Percentiles rank a stretch among this genome's conserved stretches.
phyloP scores from a whole-genome alignment of 2,113 vertebrate genomes.

The Pseudorasbora parva region DNA sequence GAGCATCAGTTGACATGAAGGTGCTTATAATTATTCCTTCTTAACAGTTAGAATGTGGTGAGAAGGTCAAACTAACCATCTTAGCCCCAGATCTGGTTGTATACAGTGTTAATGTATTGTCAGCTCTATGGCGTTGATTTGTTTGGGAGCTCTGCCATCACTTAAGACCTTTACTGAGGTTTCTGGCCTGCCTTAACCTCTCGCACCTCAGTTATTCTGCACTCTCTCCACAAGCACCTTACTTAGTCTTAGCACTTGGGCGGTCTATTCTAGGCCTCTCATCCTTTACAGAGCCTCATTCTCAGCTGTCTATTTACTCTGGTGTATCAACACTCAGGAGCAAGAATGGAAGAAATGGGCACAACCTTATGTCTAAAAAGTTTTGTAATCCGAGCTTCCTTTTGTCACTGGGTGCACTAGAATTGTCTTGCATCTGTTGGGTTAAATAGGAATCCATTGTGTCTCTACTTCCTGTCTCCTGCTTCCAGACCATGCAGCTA shows the following conservation, averaged over 20 bases:
- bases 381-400: slow-evolving; percentile 51
- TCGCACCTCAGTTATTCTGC: slow-evolving; percentile 1
- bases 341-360: slow-evolving; percentile 36
- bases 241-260: slow-evolving; percentile 49
- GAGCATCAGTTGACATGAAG: neutral
- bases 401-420: slow-evolving; percentile 46
- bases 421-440: slow-evolving; percentile 41
- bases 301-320: slow-evolving; percentile 52
- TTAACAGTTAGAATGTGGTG: neutral
- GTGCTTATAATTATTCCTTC: neutral
- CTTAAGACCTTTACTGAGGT: neutral
- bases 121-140: slow-evolving; percentile 7
- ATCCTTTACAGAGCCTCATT: slow-evolving; percentile 35
- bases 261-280: slow-evolving; percentile 52
- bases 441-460: neutral
- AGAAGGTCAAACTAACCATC: neutral
- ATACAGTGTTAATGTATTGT: slow-evolving; percentile 7
- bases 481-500: neutral
- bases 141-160: neutral
- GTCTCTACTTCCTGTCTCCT: neutral
- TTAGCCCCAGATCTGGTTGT: neutral
- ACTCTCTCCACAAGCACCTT: slow-evolving; percentile 40
- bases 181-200: slow-evolving; percentile 16
- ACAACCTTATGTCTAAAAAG: slow-evolving; percentile 37
- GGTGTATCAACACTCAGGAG: slow-evolving; percentile 7